These are phyloP conservation scores for Enteromius anoplus DNA, from an alignment of 2,797 vertebrate species.

Conservation along the genomic window DNA sequence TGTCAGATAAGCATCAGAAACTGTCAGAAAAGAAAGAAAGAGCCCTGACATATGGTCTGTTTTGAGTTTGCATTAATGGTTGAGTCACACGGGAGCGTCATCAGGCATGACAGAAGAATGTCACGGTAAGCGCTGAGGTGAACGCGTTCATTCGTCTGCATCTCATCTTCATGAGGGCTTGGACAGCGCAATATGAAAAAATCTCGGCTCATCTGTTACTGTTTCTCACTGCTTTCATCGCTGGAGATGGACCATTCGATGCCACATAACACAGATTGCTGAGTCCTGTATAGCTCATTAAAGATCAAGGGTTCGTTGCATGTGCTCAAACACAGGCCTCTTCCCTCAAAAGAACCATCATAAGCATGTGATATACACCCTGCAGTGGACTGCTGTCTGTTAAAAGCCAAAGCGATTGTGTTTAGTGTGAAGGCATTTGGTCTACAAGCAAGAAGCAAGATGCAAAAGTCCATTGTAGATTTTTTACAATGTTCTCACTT, in stretches of 20 bases:
- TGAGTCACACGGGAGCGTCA: conserved; percentile 27
- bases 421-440: conserved; percentile 15
- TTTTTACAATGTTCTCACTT: background rate
- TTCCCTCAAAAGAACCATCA: conserved; percentile 2
- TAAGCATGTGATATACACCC: background rate
- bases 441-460: background rate
- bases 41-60: conserved; percentile 39
- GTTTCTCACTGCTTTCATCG: conserved; percentile 43
- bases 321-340: conserved; percentile 14
- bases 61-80: conserved; percentile 33
- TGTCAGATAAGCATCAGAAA: conserved; percentile 49
- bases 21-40: conserved; percentile 48
- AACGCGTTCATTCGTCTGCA: conserved; percentile 26
- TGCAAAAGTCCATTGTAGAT: background rate
- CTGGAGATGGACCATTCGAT: conserved; percentile 34
- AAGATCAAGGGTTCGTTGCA: conserved; percentile 5
- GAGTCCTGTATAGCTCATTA: conserved; percentile 24
- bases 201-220: conserved; percentile 49
- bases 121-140: conserved; percentile 35
- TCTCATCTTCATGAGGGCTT: conserved; percentile 20
- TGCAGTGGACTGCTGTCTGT: background rate
- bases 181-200: conserved; percentile 11
- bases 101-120: conserved; percentile 45
- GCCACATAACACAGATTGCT: conserved; percentile 16
- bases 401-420: conserved; percentile 3